These are phyloP conservation scores for Calameuta idolon DNA, from an alignment of 2,888 invertebrate species.

Conservation along the genomic window DNA sequence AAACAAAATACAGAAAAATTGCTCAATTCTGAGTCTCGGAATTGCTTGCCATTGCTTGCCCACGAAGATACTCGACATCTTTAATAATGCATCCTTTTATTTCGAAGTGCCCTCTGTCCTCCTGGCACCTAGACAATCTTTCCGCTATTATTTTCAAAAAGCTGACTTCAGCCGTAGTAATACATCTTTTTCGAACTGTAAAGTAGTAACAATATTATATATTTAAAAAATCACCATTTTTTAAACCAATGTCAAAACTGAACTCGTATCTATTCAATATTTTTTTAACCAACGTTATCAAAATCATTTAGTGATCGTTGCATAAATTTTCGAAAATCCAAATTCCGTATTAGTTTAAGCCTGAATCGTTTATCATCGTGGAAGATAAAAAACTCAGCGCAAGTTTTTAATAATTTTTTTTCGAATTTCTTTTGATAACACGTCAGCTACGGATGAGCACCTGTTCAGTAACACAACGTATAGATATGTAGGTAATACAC, in stretches of 20 bases:
- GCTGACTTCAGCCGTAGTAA: not conserved
- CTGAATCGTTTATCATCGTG: too few relatives aligned
- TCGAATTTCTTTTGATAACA: not conserved
- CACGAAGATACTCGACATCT: slow-evolving; percentile 17
- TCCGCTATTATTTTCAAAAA: not conserved
- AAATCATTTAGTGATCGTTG: not conserved
- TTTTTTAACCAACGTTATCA: not conserved
- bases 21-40: slow-evolving; percentile 38
- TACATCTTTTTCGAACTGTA: not conserved
- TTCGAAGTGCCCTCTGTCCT: not conserved
- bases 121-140: not conserved
- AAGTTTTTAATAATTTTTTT: not conserved
- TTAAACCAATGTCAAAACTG: not conserved
- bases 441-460: not conserved
- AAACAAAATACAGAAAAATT: slow-evolving; percentile 49
- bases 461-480: not conserved
- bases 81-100: slow-evolving; percentile 41
- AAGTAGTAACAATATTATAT: not conserved
- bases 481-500: not conserved
- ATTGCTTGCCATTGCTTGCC: slow-evolving; percentile 27
- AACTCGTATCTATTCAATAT: not conserved
- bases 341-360: not conserved
- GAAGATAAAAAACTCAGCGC: too few relatives aligned
- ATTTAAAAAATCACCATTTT: not conserved
- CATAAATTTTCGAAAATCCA: not conserved